phyloP scores from a whole-genome alignment of 1,140 invertebrate species.

The Pteromalus puparum region DNA sequence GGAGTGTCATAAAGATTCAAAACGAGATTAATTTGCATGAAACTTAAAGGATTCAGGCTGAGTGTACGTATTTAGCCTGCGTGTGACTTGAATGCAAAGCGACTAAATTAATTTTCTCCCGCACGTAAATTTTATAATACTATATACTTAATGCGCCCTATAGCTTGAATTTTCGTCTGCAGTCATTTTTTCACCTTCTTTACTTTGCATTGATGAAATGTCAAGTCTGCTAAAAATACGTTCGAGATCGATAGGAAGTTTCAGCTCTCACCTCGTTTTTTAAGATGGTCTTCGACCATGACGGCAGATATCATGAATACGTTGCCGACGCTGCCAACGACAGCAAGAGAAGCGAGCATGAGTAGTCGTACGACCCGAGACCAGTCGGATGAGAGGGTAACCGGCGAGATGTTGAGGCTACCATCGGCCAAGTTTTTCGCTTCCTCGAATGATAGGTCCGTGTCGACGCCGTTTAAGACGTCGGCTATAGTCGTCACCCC shows the following conservation, averaged over 20 bases:
- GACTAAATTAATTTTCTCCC: neutral
- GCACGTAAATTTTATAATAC: neutral
- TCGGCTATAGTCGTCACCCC: constrained; percentile 51
- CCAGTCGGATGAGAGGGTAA: constrained; percentile 82
- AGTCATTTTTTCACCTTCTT: too few relatives aligned
- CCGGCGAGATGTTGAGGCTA: constrained; percentile 76
- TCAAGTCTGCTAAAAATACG: too few relatives aligned
- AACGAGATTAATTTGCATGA: neutral
- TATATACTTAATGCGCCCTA: neutral
- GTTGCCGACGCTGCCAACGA: constrained; percentile 83
- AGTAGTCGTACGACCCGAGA: constrained; percentile 81
- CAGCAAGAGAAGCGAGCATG: constrained; percentile 79
- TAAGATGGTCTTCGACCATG: constrained; percentile 84
- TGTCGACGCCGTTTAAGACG: constrained; percentile 37
- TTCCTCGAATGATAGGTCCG: constrained; percentile 61
- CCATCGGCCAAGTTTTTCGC: constrained; percentile 56
- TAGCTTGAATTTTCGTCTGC: neutral
- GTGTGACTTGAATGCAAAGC: neutral
- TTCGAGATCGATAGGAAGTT: too few relatives aligned
- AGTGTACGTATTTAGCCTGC: too few relatives aligned
- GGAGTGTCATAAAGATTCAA: neutral
- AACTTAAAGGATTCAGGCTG: neutral
- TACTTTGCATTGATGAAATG: too few relatives aligned
- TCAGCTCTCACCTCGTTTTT: constrained; percentile 81
- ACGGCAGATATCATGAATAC: constrained; percentile 87